Evolutionary conservation across 2,888 invertebrate species (phyloP), one percentile per base, ranked within the genome.

Genomic region (Lasioglossum calceatum): DNA sequence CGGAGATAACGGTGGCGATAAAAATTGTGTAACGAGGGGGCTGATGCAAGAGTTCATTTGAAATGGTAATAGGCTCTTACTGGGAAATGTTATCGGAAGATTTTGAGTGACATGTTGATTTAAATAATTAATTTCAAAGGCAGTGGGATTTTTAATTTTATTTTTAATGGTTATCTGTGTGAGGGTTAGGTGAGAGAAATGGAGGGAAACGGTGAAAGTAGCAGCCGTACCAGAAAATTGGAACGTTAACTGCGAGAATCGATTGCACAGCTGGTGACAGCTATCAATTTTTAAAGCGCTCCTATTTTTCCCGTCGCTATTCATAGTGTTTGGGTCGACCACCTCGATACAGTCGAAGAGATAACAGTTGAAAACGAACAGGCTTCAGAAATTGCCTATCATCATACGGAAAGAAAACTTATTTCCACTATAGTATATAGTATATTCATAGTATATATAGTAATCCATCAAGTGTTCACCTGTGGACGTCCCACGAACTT

Each of bases 211-310:
- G 23, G 70, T 19, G n/a, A 70, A 23, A 42, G 70, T 39, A 36
- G 12, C 36, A 23, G 23, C 1, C 0, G 23, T n/a, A 70, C 70
- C 10, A 70, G 39, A 70, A 70, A n/a, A 70, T 70, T 39, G 77
- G 39, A 14, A 47, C 44, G 19, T 23, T 58, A 61, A 61, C 39
- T n/a, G 32, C 4, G 58, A 67, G 50, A 44, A 79, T 82, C 82
- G 79, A 79, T 79, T 16, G 36, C n/a, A 32, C 39, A 72, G 73
- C n/a, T 47, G 58, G 23, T 44, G 61, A 50, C 39, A 23, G 23
- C 23, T 42, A 64, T 82, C 44, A 72, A 82, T 82, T 82, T 73
- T 82, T 82, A 73, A 82, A 50, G 44, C 64, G 50, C 32, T 64
- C 64, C n/a, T 23, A 64, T 50, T 27, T 58, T 14, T 44, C 32